phyloP scores from a whole-genome alignment of 2,113 vertebrate genomes.

The Platichthys flesus region DNA sequence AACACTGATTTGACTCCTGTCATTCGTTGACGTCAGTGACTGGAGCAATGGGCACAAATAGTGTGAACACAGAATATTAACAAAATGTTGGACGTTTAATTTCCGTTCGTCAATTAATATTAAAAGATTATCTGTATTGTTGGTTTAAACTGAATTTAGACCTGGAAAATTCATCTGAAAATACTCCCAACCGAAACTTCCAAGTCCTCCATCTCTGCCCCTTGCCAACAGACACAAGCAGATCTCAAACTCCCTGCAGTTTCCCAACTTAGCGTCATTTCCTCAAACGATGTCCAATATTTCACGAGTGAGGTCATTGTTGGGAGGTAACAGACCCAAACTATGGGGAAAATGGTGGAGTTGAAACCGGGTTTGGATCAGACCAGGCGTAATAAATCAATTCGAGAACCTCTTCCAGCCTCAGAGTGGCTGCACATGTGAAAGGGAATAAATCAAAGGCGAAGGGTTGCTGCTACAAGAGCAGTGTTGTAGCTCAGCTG shows the following conservation, averaged over 20 bases:
- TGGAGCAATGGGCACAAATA: no score
- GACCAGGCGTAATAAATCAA: conserved; percentile 14
- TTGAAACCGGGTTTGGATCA: neutral
- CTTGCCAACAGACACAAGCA: neutral
- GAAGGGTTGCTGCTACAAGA: neutral
- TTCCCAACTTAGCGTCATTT: conserved; percentile 4
- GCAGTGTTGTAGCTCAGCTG: neutral
- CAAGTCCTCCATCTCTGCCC: neutral
- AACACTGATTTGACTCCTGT: no score
- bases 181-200: neutral
- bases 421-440: neutral
- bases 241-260: conserved; percentile 8
- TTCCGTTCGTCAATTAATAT: no score
- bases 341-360: neutral
- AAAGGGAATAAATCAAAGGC: neutral
- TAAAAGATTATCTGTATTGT: no score
- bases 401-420: neutral
- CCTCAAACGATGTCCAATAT: neutral
- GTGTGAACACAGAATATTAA: no score
- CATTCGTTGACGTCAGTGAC: no score
- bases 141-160: no score
- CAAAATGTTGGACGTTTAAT: no score
- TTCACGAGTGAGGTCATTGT: conserved; percentile 27
- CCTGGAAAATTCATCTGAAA: neutral
- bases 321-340: conserved; percentile 16